These are phyloP conservation scores for Anaspis maculata DNA, from an alignment of 2,888 invertebrate species.

Conservation along the genomic window DNA sequence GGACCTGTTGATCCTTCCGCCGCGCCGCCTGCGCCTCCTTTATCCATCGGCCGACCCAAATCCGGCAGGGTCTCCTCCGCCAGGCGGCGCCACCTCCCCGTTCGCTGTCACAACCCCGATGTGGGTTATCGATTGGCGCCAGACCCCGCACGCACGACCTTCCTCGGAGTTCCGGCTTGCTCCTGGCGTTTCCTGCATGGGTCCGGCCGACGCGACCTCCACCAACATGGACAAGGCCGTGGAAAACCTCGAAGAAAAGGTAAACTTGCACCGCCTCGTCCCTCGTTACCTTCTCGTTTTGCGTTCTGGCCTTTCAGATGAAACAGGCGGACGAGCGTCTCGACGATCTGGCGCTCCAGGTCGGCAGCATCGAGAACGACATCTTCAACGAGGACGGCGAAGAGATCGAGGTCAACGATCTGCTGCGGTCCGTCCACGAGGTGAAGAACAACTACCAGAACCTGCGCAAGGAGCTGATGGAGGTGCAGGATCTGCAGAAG, in stretches of 20 bases:
- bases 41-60: too few relatives aligned
- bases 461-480: conserved; percentile 66
- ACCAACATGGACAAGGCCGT: conserved; percentile 34
- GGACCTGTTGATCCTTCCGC: too few relatives aligned
- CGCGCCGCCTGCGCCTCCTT: too few relatives aligned
- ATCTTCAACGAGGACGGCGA: conserved; percentile 41
- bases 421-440: conserved; percentile 69
- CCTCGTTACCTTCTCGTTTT: too few relatives aligned
- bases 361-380: conserved; percentile 62
- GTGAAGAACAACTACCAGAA: conserved; percentile 74
- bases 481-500: conserved; percentile 71
- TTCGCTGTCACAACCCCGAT: too few relatives aligned
- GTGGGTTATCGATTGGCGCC: too few relatives aligned
- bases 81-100: too few relatives aligned
- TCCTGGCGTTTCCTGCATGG: too few relatives aligned
- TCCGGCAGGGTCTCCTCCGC: too few relatives aligned
- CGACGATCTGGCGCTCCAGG: conserved; percentile 64
- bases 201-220: neutral
- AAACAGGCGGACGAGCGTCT: conserved; percentile 65
- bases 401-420: conserved; percentile 61
- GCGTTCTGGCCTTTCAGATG: conserved; percentile 46
- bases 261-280: too few relatives aligned
- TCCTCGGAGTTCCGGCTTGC: too few relatives aligned
- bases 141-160: too few relatives aligned
- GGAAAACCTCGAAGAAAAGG: conserved; percentile 37